Evolutionary conservation across 2,888 invertebrate species (phyloP).

Genomic region (Cosmia pyralina): DNA sequence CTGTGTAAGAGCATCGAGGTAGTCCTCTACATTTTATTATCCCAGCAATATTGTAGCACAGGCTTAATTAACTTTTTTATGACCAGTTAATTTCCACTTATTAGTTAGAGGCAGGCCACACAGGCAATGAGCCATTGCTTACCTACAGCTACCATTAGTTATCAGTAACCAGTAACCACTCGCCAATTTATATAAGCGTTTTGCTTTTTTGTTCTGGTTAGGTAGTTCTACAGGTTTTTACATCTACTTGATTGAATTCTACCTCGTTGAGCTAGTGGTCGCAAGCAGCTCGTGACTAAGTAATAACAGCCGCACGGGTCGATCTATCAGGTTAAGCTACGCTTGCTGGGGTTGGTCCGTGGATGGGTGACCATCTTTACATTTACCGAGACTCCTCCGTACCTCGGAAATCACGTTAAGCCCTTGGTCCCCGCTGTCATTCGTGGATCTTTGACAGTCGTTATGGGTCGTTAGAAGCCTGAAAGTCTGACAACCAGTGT

Average conservation of each 20-base stretch:
- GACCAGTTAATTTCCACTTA: slow-evolving; percentile 1
- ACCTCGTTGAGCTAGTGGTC: no score
- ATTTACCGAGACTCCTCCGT: no score
- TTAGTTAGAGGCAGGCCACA: slow-evolving; percentile 17
- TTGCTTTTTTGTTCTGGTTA: slow-evolving; percentile 25
- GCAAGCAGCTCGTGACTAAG: no score
- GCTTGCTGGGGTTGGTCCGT: no score
- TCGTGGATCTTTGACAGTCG: no score
- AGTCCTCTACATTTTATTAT: slow-evolving; percentile 10
- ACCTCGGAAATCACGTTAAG: no score
- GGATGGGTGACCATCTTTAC: no score
- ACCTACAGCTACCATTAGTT: slow-evolving; percentile 12
- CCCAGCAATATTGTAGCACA: not conserved
- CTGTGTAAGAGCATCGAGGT: not conserved
- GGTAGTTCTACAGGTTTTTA: slow-evolving; percentile 12
- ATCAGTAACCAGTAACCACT: slow-evolving; percentile 22
- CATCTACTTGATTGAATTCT: not conserved
- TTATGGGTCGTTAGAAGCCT: no score
- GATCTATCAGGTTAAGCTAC: no score
- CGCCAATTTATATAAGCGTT: slow-evolving; percentile 21
- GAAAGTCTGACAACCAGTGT: no score
- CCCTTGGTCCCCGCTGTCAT: no score
- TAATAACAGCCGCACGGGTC: no score
- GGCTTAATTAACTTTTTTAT: slow-evolving; percentile 3
- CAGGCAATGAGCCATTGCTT: slow-evolving; percentile 23